Conservation (phyloP, 2,113 vertebrate species). For the Brachionichthys hirsutus region DNA sequence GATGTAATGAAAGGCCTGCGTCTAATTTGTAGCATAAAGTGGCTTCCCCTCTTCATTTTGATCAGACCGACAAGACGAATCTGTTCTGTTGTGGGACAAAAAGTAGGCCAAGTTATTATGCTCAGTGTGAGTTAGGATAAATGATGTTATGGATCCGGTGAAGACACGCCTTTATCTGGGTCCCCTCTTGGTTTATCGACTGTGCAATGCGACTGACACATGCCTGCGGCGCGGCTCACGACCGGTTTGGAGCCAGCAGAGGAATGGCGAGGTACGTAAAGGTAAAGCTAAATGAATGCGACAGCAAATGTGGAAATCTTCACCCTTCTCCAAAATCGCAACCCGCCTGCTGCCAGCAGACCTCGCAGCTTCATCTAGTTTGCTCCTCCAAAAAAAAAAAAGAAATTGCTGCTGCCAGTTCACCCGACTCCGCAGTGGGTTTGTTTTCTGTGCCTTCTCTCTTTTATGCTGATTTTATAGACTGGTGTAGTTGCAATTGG, state of each 20-base stretch:
- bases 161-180: conserved; percentile 23
- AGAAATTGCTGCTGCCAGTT: conserved; percentile 56
- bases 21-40: conserved; percentile 42
- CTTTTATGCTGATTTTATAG: conserved; percentile 70
- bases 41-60: conserved; percentile 27
- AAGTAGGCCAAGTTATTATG: conserved; percentile 24
- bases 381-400: conserved; percentile 19
- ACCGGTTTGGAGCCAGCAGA: conserved; percentile 2
- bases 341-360: conserved; percentile 49
- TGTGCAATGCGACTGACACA: conserved; percentile 26
- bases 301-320: conserved; percentile 22
- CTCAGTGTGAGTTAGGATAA: conserved; percentile 23
- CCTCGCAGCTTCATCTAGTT: conserved; percentile 46
- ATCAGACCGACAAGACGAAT: conserved; percentile 21
- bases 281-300: conserved; percentile 19
- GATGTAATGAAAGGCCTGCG: conserved; percentile 9
- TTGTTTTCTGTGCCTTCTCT: conserved; percentile 75
- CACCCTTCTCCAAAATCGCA: conserved; percentile 43
- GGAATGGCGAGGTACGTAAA: not conserved
- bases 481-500: conserved; percentile 52
- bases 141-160: conserved; percentile 24
- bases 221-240: not conserved
- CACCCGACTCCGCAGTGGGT: conserved; percentile 53
- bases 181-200: conserved; percentile 14
- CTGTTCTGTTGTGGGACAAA: conserved; percentile 17